Percentiles rank a stretch among this genome's conserved stretches.
phyloP scores from a whole-genome alignment of 1,140 invertebrate species.

The Trinorchestia longiramus region DNA sequence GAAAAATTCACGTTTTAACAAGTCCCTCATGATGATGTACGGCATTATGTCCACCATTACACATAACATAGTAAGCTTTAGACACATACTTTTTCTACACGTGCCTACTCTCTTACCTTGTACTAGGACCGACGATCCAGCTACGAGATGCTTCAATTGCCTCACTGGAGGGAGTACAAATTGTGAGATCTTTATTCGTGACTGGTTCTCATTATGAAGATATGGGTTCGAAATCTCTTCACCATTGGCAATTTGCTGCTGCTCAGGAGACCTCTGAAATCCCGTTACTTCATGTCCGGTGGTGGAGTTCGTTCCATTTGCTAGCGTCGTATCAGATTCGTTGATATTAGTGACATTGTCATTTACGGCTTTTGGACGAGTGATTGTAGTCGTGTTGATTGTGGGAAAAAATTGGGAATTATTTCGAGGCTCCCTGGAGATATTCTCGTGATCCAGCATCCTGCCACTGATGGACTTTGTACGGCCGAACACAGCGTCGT shows the following conservation, averaged over 20 bases:
- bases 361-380: not conserved
- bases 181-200: not conserved
- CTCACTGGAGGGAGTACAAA: not conserved
- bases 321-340: not conserved
- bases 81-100: no score
- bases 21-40: no score
- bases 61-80: no score
- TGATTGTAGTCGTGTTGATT: not conserved
- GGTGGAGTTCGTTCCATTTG: not conserved
- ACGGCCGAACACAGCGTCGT: not conserved
- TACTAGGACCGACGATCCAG: not conserved
- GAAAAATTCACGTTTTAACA: no score
- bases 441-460: not conserved
- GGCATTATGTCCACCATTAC: no score
- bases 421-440: not conserved
- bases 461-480: not conserved
- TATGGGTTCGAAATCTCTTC: not conserved
- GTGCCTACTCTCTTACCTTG: not conserved
- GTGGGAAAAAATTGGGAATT: not conserved
- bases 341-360: not conserved
- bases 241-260: not conserved
- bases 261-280: not conserved
- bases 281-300: not conserved
- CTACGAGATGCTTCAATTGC: not conserved
- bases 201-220: not conserved